Conservation (phyloP, 2,113 vertebrate genomes). For the Sinocyclocheilus anophthalmus region DNA sequence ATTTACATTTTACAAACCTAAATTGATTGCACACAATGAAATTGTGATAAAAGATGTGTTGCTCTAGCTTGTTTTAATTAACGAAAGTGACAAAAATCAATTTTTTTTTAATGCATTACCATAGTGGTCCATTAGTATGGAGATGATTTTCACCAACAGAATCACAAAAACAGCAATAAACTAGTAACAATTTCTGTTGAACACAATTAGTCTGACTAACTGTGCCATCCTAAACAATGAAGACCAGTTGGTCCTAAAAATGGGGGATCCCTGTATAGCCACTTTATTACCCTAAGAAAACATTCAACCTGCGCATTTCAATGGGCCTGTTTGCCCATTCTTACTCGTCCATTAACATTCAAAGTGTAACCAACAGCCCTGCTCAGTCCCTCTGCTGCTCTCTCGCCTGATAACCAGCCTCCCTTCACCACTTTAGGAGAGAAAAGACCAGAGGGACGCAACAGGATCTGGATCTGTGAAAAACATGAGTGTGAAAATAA, state of each 20-base stretch:
- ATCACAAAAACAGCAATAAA: constrained; percentile 28
- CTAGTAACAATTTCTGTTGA: constrained; percentile 23
- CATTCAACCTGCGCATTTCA: constrained; percentile 77
- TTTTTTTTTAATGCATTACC: background rate
- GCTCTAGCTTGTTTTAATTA: background rate
- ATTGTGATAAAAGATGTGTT: background rate
- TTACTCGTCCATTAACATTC: constrained; percentile 76
- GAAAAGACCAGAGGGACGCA: constrained; percentile 73
- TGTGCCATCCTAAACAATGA: constrained; percentile 46
- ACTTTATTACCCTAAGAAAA: constrained; percentile 80
- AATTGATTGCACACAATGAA: background rate
- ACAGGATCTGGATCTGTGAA: constrained; percentile 56
- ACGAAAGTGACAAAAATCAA: background rate
- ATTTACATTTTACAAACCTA: background rate
- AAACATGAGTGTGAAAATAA: constrained; percentile 51
- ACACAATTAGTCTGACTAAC: constrained; percentile 36
- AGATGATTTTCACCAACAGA: background rate
- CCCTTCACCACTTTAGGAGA: constrained; percentile 67
- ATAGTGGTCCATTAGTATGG: background rate
- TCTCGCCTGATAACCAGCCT: constrained; percentile 68
- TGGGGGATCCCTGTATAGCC: constrained; percentile 66
- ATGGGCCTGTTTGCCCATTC: constrained; percentile 76
- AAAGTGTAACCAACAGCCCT: constrained; percentile 60
- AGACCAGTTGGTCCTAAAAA: constrained; percentile 70
- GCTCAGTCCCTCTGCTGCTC: constrained; percentile 59